phyloP scores from a whole-genome alignment of 2,113 vertebrate species.

The Uria aalge region DNA sequence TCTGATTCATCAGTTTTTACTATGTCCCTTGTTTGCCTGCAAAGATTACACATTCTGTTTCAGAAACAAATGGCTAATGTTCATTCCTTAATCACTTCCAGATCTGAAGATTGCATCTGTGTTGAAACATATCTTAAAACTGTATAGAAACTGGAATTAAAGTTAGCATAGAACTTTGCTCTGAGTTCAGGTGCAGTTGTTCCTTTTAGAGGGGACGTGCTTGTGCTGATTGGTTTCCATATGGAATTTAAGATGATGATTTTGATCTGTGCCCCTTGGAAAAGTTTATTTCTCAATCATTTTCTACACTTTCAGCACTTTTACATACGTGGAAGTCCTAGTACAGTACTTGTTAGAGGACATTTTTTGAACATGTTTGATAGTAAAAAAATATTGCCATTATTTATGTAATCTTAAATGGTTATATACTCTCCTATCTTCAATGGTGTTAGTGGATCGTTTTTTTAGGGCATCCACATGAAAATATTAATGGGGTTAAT shows the following conservation, averaged over 20 bases:
- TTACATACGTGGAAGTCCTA: neutral
- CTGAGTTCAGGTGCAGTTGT: neutral
- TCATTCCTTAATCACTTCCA: neutral
- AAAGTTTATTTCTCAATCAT: neutral
- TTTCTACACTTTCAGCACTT: neutral
- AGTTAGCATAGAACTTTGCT: neutral
- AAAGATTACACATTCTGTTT: neutral
- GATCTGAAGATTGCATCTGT: neutral
- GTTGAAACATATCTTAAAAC: neutral
- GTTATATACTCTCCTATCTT: neutral
- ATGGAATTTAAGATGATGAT: neutral
- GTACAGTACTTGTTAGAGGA: neutral
- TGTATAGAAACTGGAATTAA: neutral
- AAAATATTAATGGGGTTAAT: neutral
- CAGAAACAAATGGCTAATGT: neutral
- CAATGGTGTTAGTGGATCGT: neutral
- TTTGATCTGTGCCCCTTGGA: neutral
- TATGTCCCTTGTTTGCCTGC: neutral
- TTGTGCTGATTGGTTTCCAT: neutral
- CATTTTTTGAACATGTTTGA: neutral
- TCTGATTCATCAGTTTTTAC: neutral
- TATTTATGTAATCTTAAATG: neutral
- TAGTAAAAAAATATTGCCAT: neutral
- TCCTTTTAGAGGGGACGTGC: neutral
- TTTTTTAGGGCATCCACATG: neutral